These are phyloP conservation scores for Lucinisca nassula DNA, from an alignment of 2,888 invertebrate genomes.

Conservation along the genomic window DNA sequence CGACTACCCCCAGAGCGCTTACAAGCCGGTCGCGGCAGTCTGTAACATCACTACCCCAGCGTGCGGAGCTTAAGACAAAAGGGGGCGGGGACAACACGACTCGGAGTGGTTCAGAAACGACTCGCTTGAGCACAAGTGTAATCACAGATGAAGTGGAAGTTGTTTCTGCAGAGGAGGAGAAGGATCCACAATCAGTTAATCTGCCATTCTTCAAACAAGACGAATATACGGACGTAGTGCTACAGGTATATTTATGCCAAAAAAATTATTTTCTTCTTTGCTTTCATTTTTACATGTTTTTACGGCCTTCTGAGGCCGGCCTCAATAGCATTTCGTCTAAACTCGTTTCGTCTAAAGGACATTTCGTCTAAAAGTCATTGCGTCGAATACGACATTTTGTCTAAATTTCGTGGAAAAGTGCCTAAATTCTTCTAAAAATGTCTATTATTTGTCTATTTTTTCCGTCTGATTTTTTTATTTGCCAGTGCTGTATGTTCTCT, in stretches of 20 bases:
- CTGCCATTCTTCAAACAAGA: constrained; percentile 68
- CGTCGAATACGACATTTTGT: no score
- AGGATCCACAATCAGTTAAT: constrained; percentile 40
- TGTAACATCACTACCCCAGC: background rate
- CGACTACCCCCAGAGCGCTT: background rate
- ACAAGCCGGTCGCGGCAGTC: background rate
- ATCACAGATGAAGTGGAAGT: background rate
- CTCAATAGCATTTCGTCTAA: no score
- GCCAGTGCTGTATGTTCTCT: no score
- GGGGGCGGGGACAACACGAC: background rate
- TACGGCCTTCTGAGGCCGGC: no score
- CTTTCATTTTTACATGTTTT: no score
- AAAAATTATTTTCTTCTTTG: no score
- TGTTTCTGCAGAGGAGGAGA: background rate
- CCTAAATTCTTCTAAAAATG: no score
- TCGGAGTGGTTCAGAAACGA: background rate
- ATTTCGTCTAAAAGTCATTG: no score
- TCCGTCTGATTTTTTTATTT: no score
- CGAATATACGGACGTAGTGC: constrained; percentile 60
- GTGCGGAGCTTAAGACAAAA: background rate
- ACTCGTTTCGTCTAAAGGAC: no score
- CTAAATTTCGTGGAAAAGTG: no score
- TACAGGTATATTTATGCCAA: constrained; percentile 57
- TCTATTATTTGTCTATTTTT: no score
- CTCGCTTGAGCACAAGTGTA: background rate